phyloP scores from a whole-genome alignment of 2,797 vertebrate species.

The Sebastes alutus region DNA sequence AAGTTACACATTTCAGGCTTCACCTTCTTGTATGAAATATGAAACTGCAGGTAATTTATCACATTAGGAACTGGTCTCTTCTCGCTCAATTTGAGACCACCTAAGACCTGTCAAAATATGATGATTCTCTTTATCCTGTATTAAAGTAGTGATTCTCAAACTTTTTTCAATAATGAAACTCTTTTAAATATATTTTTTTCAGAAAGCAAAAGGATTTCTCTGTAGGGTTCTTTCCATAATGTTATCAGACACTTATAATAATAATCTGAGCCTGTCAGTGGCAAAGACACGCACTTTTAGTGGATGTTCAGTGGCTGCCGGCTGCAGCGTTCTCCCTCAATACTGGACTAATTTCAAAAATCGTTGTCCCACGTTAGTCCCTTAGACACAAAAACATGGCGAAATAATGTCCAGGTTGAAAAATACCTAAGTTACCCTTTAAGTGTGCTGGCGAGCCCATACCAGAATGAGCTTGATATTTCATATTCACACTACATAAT shows the following conservation, averaged over 20 bases:
- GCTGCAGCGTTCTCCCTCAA: no score
- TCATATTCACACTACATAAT: constrained; percentile 64
- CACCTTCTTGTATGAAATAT: not conserved
- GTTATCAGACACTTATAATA: accelerated
- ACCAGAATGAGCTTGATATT: constrained; percentile 43
- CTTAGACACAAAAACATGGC: no score
- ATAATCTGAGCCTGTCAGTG: no score
- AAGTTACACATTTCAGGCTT: not conserved
- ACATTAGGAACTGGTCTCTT: not conserved
- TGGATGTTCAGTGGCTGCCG: no score
- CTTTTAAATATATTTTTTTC: no score
- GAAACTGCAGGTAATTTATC: not conserved
- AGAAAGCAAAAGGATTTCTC: no score
- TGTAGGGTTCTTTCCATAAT: no score
- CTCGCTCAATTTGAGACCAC: not conserved
- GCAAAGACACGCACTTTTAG: no score
- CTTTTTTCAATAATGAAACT: not conserved
- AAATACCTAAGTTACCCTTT: not conserved
- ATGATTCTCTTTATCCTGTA: not conserved
- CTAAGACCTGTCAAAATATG: not conserved
- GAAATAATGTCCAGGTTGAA: no score
- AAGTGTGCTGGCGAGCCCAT: constrained; percentile 6
- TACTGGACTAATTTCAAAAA: no score
- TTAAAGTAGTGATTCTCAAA: not conserved
- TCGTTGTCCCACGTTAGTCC: no score